Evolutionary conservation across 2,113 vertebrate genomes (phyloP).

Genomic region (Halcyon senegalensis): DNA sequence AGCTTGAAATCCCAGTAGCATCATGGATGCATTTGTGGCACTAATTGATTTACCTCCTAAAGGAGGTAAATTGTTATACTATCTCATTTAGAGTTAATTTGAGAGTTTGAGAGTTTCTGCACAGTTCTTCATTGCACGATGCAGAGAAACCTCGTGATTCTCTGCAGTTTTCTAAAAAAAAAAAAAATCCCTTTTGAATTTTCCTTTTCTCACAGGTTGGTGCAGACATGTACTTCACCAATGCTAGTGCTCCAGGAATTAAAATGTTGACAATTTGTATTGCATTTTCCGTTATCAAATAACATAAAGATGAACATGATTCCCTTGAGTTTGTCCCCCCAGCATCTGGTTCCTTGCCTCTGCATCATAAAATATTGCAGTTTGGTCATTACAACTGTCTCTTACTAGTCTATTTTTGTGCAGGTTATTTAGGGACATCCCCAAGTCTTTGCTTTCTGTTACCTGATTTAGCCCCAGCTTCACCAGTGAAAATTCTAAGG

Average conservation of each 20-base stretch:
- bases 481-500: neutral
- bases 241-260: neutral
- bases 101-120: neutral
- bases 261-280: neutral
- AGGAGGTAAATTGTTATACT: neutral
- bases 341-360: neutral
- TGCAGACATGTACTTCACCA: neutral
- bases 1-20: neutral
- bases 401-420: constrained; percentile 21
- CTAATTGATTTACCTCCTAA: neutral
- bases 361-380: constrained; percentile 33
- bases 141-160: neutral
- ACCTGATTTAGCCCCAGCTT: neutral
- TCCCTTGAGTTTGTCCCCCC: neutral
- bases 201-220: neutral
- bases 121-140: neutral
- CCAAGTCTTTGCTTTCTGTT: constrained; percentile 9
- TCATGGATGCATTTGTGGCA: neutral
- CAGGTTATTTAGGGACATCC: constrained; percentile 34
- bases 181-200: neutral
- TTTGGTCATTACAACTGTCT: neutral
- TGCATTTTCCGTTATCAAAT: neutral
- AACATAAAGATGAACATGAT: neutral
- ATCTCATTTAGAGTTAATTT: neutral
- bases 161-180: neutral